Evolutionary conservation across 1,140 invertebrate genomes (phyloP), one percentile per base, ranked within the genome.

Genomic region (Macrobrachium rosenbergii): DNA sequence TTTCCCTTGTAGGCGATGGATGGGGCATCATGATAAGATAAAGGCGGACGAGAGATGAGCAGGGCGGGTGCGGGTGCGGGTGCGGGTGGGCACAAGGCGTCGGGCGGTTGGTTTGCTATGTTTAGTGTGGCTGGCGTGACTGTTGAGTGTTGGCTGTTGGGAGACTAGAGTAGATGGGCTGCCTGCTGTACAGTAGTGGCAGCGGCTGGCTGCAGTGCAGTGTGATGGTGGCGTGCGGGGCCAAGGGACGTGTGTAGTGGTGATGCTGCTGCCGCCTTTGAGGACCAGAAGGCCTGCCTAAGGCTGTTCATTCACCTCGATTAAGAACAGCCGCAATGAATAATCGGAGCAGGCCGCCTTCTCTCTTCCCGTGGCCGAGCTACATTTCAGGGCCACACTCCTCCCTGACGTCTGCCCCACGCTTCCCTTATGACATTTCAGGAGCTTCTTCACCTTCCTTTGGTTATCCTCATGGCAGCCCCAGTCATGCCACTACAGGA

Each of bases 351-450:
- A 21, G 72, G n/a, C 45, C 82, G 43, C 73, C 73, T 37, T 69
- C 67, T 37, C 19, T 81, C 78, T 87, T 87, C 45, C 84, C 78
- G 0, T 87, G 69, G 77, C 52, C 84, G 3, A 59, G 58, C 78
- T 87, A 82, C 69, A 37, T 62, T 17, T 69, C 84, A 23, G 78
- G 84, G 67, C 63, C 67, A 11, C 79, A 81, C 78, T 87, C 84
- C 28, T 45, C 76, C 67, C 45, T 76, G 21, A 23, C 78, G 8
- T 59, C 84, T 3, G 37, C 67, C 17, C 84, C 84, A 12, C 58
- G 84, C 63, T 81, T 87, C 69, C 84, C 84, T 69, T 87, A 87
- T 72, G 81, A 60, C 37, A 69, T 87, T 7, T 14, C 78, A 6
- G 67, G 64, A 14, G 12, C 67, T 17, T 28, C 63, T 23, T 28